Evolutionary conservation across 2,113 vertebrate genomes (phyloP).

Genomic region (Nothocercus julius): DNA sequence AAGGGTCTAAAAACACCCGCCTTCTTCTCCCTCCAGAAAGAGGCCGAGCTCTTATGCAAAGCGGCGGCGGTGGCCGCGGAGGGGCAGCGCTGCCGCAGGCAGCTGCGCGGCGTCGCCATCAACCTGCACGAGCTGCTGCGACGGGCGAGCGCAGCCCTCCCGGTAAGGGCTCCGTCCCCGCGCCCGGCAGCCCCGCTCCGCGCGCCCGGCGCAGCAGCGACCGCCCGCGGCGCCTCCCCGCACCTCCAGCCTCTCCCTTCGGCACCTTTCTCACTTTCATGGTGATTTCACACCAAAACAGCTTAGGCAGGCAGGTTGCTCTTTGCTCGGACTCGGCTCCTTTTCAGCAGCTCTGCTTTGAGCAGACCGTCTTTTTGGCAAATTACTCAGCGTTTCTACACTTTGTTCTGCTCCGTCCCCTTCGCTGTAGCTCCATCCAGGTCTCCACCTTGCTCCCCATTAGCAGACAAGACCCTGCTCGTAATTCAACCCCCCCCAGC

Average conservation of each 20-base stretch:
- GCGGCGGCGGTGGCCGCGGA: background rate
- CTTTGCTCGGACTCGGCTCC: background rate
- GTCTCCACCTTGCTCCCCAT: no score
- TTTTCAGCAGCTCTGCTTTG: background rate
- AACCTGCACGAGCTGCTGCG: background rate
- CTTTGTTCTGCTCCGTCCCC: background rate
- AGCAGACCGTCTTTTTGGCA: background rate
- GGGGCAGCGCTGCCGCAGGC: accelerated
- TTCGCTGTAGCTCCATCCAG: no score
- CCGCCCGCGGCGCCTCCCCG: background rate
- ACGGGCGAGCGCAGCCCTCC: accelerated
- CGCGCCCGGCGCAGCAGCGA: no score
- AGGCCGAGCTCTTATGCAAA: constrained; percentile 24
- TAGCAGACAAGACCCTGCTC: background rate
- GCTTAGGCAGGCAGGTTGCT: background rate
- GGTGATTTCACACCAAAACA: no score
- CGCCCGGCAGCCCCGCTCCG: no score
- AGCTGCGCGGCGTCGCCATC: background rate
- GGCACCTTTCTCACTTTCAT: accelerated
- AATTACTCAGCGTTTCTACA: background rate
- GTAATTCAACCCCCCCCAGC: background rate
- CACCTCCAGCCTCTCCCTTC: accelerated
- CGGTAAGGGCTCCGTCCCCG: background rate
- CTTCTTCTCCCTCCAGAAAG: background rate
- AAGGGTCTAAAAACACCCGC: accelerated